Evolutionary conservation across 30 jellyfish, hydroid and myxozoan species (phyloP).

Genomic region (Nemopilema nomurai): DNA sequence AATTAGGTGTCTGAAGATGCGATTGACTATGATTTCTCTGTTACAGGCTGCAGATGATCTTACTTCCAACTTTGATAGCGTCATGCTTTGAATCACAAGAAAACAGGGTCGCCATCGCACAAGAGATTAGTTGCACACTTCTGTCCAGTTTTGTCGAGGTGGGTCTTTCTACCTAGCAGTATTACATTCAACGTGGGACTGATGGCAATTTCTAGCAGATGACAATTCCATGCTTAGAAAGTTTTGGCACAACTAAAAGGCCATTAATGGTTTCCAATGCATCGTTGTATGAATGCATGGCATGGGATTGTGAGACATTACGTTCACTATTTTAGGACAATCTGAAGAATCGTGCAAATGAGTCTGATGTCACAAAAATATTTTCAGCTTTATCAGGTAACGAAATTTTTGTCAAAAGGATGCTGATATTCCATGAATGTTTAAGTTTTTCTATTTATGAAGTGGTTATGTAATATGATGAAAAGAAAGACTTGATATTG

Average conservation of each 20-base stretch:
- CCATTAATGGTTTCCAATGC: too few species aligned
- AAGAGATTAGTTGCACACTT: constrained; percentile 78
- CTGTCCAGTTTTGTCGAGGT: constrained; percentile 84
- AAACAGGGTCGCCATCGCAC: constrained; percentile 68
- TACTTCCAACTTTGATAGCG: constrained; percentile 87
- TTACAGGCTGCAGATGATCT: constrained; percentile 66
- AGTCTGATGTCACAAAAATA: neutral
- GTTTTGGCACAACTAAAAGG: too few species aligned
- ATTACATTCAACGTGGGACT: neutral
- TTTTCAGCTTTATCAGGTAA: neutral
- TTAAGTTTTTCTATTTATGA: too few species aligned
- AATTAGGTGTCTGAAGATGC: too few species aligned
- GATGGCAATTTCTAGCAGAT: neutral
- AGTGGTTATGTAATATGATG: too few species aligned
- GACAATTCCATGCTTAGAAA: too few species aligned
- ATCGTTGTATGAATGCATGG: too few species aligned
- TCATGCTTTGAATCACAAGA: constrained; percentile 72
- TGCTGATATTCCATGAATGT: too few species aligned
- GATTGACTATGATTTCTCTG: neutral
- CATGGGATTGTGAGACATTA: too few species aligned
- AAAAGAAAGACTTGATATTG: too few species aligned
- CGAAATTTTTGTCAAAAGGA: neutral
- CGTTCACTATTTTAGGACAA: neutral
- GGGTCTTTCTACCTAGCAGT: neutral
- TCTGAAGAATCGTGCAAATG: neutral